Evolutionary conservation across 2,113 vertebrate genomes (phyloP).

Genomic region (Paralichthys olivaceus): DNA sequence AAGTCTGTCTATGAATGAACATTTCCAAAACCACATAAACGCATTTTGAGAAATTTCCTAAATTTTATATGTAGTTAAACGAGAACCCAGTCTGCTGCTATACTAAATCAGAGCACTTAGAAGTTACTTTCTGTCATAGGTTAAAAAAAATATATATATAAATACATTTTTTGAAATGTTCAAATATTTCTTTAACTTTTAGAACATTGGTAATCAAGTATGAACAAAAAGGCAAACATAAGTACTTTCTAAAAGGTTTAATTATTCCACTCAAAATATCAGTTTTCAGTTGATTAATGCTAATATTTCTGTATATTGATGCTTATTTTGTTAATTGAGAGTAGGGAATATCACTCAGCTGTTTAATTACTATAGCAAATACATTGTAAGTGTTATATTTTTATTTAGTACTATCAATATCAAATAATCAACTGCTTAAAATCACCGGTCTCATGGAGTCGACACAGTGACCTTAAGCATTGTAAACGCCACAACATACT

Average conservation of each 20-base stretch:
- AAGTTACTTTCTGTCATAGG: too few species aligned
- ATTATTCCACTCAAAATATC: too few species aligned
- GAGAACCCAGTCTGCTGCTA: neutral
- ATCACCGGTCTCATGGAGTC: neutral
- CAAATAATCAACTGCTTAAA: neutral
- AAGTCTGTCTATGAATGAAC: neutral
- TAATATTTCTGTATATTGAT: neutral
- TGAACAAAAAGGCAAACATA: too few species aligned
- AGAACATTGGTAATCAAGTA: too few species aligned
- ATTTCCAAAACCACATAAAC: neutral
- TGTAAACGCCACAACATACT: neutral
- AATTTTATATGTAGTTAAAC: neutral
- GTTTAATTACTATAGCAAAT: neutral
- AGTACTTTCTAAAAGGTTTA: too few species aligned
- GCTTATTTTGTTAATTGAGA: neutral
- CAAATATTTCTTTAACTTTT: too few species aligned
- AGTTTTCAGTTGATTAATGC: neutral
- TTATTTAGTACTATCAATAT: neutral
- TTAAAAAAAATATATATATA: too few species aligned
- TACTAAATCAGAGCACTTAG: too few species aligned
- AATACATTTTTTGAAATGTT: too few species aligned
- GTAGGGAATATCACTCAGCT: neutral
- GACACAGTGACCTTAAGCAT: neutral
- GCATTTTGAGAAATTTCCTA: neutral
- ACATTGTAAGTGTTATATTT: neutral